These are phyloP conservation scores for Clarias pachynema DNA, from an alignment of 2,797 vertebrate species.

Conservation along the genomic window DNA sequence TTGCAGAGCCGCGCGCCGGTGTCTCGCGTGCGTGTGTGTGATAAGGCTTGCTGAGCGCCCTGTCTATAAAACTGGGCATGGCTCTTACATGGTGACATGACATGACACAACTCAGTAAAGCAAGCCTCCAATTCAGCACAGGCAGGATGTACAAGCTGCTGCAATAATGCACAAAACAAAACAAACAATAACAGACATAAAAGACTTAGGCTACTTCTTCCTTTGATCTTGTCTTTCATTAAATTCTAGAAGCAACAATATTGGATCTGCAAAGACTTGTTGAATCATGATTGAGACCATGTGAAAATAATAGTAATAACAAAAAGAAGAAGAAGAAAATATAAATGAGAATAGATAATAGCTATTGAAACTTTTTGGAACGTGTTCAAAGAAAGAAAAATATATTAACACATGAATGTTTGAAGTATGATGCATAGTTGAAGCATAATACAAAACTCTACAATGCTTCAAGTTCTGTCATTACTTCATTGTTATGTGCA, in stretches of 20 bases:
- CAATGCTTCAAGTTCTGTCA: not conserved
- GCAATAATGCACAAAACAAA: not conserved
- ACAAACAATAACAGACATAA: not conserved
- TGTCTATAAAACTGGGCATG: slow-evolving; percentile 11
- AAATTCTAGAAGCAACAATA: not conserved
- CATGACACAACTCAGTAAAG: not conserved
- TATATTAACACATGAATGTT: not conserved
- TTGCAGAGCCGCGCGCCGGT: slow-evolving; percentile 18
- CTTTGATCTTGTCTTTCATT: slow-evolving; percentile 6
- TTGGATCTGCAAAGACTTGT: not conserved
- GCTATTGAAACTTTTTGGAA: not conserved
- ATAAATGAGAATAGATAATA: not conserved
- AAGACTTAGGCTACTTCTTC: not conserved
- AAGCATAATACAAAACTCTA: too few species aligned
- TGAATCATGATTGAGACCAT: not conserved
- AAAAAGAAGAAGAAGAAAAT: not conserved
- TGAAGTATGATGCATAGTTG: too few species aligned
- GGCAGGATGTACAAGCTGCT: not conserved
- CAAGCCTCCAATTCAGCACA: not conserved
- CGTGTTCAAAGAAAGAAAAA: not conserved
- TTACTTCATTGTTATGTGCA: not conserved
- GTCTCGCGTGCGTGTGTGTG: not conserved
- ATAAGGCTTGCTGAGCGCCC: not conserved
- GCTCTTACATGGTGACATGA: not conserved
- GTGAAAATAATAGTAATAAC: too few species aligned